Conservation (phyloP, 2,797 vertebrate species). For the Sciaenops ocellatus region DNA sequence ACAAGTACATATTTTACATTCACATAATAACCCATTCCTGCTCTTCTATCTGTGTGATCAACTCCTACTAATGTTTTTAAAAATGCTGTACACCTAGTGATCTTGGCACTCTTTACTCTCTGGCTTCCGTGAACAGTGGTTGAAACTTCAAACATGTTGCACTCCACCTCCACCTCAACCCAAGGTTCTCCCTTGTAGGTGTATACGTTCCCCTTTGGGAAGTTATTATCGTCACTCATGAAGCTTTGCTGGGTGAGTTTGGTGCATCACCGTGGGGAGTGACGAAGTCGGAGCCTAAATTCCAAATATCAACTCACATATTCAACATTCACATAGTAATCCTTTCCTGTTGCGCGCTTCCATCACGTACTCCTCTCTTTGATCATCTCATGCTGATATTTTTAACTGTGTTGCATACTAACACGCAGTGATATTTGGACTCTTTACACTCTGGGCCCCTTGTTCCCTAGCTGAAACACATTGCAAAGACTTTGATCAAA, state of each 20-base stretch:
- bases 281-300: slow-evolving; percentile 1
- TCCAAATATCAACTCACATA: slow-evolving; percentile 12
- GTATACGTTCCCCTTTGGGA: neutral
- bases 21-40: neutral
- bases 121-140: neutral
- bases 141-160: neutral
- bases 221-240: neutral
- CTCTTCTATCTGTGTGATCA: neutral
- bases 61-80: too few relatives aligned
- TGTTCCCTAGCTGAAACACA: slow-evolving; percentile 20
- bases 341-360: neutral
- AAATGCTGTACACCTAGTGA: neutral
- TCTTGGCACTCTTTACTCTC: neutral
- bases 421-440: slow-evolving; percentile 29
- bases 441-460: slow-evolving; percentile 13
- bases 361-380: slow-evolving; percentile 24
- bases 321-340: slow-evolving; percentile 1
- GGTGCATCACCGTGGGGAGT: neutral
- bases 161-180: neutral
- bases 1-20: neutral
- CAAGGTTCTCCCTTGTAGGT: neutral
- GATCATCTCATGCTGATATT: slow-evolving; percentile 24
- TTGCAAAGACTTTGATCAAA: slow-evolving; percentile 59
- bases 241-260: neutral
- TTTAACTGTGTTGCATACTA: slow-evolving; percentile 11